phyloP scores from a whole-genome alignment of 2,797 vertebrate genomes.

The Artibeus jamaicensis region DNA sequence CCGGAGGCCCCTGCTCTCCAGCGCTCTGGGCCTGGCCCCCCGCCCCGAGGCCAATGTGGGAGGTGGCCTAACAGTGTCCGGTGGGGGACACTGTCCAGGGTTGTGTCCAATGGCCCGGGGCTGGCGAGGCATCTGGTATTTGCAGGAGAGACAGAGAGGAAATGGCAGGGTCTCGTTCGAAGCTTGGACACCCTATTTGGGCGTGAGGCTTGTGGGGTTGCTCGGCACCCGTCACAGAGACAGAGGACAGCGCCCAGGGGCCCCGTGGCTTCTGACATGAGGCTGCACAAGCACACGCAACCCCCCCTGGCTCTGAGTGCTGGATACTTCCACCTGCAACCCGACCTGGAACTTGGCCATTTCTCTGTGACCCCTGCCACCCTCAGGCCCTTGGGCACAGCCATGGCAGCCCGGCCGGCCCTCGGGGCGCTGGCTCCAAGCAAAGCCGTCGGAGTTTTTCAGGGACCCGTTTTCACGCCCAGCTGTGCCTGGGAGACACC shows the following conservation, averaged over 20 bases:
- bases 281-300: neutral
- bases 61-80: neutral
- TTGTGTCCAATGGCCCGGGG: accelerated
- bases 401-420: accelerated
- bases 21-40: neutral
- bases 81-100: accelerated
- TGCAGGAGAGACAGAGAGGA: neutral
- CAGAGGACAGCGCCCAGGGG: accelerated
- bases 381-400: neutral
- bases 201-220: accelerated
- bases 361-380: neutral
- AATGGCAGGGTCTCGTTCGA: accelerated
- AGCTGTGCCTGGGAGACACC: accelerated
- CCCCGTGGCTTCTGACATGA: accelerated
- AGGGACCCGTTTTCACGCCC: neutral
- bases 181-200: accelerated
- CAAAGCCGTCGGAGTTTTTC: accelerated
- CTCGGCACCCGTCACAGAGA: accelerated
- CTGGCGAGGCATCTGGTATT: accelerated
- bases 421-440: accelerated
- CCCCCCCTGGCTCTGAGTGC: neutral
- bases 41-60: neutral
- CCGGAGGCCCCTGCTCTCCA: accelerated
- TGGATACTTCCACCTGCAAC: neutral
- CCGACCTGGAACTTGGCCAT: neutral